Evolutionary conservation across 2,888 invertebrate species (phyloP).

Genomic region (Periphyllus acericola): DNA sequence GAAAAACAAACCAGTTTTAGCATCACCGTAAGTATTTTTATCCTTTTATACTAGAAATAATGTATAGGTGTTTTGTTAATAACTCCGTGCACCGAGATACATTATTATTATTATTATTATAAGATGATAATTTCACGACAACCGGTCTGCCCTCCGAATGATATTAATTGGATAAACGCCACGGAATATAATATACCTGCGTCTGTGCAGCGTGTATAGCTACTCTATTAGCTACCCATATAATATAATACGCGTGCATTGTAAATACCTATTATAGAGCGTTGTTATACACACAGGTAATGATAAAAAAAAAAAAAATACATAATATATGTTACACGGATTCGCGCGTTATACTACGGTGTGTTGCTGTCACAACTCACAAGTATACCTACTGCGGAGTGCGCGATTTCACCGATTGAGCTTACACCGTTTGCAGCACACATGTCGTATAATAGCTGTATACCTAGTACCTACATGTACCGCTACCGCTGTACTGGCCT

Average conservation of each 20-base stretch:
- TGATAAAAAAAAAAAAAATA: not conserved
- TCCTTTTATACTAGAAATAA: conserved; percentile 3
- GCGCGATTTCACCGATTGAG: not conserved
- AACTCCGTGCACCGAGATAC: conserved; percentile 27
- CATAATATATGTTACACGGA: not conserved
- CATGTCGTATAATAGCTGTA: not conserved
- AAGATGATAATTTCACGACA: conserved; percentile 42
- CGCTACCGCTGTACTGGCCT: no score
- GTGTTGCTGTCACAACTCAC: not conserved
- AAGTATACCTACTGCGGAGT: not conserved
- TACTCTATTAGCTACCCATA: no score
- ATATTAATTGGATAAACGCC: conserved; percentile 46
- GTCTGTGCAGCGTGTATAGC: not conserved
- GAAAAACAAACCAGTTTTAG: conserved; percentile 55
- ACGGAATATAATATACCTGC: not conserved
- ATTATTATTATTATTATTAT: no score
- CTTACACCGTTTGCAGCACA: not conserved
- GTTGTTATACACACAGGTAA: not conserved
- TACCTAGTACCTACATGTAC: not conserved
- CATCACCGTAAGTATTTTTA: not conserved
- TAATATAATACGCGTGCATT: not conserved
- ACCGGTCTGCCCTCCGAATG: conserved; percentile 46
- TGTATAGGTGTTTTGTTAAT: conserved; percentile 40
- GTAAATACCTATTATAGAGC: conserved; percentile 8
- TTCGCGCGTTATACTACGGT: not conserved